Evolutionary conservation across 2,888 invertebrate species (phyloP).

Genomic region (Pristionchus arcanus): DNA sequence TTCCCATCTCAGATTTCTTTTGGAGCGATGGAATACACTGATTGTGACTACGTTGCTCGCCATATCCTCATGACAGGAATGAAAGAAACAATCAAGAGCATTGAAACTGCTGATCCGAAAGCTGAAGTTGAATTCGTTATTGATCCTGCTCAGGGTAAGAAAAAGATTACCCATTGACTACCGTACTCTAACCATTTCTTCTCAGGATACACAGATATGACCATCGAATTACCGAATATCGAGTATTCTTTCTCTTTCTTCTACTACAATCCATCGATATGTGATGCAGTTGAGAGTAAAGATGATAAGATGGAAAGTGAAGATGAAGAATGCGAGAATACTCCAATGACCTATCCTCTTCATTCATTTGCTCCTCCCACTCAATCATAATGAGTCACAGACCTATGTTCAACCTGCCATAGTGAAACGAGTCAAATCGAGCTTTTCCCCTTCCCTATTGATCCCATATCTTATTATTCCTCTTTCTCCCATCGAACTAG

Average conservation of each 20-base stretch:
- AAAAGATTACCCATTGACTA: background rate
- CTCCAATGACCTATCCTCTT: background rate
- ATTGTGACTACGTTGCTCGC: conserved; percentile 58
- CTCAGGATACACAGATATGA: conserved; percentile 73
- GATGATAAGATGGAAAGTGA: conserved; percentile 45
- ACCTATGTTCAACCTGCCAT: conserved; percentile 14
- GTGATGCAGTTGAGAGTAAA: conserved; percentile 65
- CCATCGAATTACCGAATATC: conserved; percentile 68
- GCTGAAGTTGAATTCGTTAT: conserved; percentile 64
- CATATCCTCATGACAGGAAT: conserved; percentile 63
- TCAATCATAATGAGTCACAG: background rate
- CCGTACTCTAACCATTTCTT: background rate
- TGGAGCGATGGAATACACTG: conserved; percentile 62
- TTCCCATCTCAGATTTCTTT: conserved; percentile 61
- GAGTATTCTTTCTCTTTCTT: conserved; percentile 77
- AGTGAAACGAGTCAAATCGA: conserved; percentile 6
- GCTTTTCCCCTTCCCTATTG: conserved; percentile 13
- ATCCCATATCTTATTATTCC: conserved; percentile 38
- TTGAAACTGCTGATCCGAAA: background rate
- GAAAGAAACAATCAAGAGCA: conserved; percentile 56
- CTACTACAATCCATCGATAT: conserved; percentile 75
- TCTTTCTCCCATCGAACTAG: conserved; percentile 22
- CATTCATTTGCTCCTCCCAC: background rate
- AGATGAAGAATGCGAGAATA: conserved; percentile 3
- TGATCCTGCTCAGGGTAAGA: conserved; percentile 62